Percentiles rank a stretch among this genome's conserved stretches.
phyloP scores from a whole-genome alignment of 2,113 vertebrate species.

The Stigmatopora argus region DNA sequence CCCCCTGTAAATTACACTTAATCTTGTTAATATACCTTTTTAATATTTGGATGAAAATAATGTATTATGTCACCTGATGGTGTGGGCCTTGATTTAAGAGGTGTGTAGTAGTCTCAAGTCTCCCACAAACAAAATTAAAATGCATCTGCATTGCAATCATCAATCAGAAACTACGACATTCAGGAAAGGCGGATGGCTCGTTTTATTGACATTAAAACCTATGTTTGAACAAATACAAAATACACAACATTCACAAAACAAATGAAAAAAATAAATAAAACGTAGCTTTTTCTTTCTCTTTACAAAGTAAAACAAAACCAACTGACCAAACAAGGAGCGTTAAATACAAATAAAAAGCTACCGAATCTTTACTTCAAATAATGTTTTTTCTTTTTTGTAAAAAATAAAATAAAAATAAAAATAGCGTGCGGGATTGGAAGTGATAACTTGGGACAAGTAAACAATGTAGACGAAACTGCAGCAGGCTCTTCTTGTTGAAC shows the following conservation, averaged over 20 bases:
- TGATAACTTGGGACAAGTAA: slow-evolving; percentile 11
- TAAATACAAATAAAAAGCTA: slow-evolving; percentile 64
- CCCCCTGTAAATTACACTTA: too few species aligned
- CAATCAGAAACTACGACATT: not conserved
- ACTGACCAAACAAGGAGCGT: slow-evolving; percentile 71
- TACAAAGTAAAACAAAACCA: slow-evolving; percentile 78
- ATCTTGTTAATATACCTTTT: too few species aligned
- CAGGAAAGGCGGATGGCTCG: slow-evolving; percentile 42
- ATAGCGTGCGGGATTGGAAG: too few species aligned
- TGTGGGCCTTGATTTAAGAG: too few species aligned
- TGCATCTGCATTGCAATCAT: not conserved
- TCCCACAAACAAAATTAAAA: not conserved
- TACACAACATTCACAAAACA: slow-evolving; percentile 86
- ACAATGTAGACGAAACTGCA: slow-evolving; percentile 22
- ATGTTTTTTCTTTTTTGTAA: slow-evolving; percentile 40
- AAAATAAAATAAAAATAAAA: slow-evolving; percentile 12
- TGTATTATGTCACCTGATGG: too few species aligned
- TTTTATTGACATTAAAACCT: slow-evolving; percentile 94
- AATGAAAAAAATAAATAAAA: slow-evolving; percentile 78
- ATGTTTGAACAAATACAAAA: slow-evolving; percentile 85
- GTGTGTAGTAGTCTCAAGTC: too few species aligned
- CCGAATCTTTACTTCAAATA: slow-evolving; percentile 69
- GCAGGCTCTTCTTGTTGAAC: not conserved
- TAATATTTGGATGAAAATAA: too few species aligned
- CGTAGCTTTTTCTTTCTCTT: slow-evolving; percentile 54